Conservation (phyloP, 2,113 vertebrate species). For the Stegostoma tigrinum region DNA sequence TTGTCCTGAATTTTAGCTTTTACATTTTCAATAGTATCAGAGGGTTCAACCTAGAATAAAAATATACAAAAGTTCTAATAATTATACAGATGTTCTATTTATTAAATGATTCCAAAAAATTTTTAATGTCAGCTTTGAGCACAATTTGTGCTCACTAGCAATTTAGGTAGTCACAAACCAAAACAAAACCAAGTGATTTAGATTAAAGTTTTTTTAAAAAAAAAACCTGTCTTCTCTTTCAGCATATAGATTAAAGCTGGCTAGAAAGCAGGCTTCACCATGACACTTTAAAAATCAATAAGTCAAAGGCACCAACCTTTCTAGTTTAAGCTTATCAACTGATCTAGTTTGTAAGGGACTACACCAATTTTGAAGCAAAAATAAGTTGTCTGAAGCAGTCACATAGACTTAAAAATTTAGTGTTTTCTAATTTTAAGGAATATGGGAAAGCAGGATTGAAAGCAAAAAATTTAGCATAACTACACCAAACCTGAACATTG, state of each 20-base stretch:
- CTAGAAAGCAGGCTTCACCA: background rate
- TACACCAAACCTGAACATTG: background rate
- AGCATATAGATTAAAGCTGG: background rate
- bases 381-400: background rate
- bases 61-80: background rate
- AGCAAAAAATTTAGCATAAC: background rate
- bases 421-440: background rate
- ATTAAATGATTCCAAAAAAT: no score
- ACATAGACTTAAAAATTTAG: background rate
- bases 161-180: background rate
- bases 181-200: background rate
- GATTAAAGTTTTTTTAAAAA: background rate
- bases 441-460: background rate
- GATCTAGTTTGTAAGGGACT: background rate
- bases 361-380: background rate
- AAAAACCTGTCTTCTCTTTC: background rate
- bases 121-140: background rate
- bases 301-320: background rate
- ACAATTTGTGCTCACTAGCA: background rate
- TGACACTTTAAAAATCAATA: background rate
- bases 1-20: conserved; percentile 98
- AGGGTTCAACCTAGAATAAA: conserved; percentile 78
- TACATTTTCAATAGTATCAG: conserved; percentile 98
- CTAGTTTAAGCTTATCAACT: background rate
- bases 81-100: background rate